Conservation (phyloP, 2,113 vertebrate genomes). For the Vidua chalybeata region DNA sequence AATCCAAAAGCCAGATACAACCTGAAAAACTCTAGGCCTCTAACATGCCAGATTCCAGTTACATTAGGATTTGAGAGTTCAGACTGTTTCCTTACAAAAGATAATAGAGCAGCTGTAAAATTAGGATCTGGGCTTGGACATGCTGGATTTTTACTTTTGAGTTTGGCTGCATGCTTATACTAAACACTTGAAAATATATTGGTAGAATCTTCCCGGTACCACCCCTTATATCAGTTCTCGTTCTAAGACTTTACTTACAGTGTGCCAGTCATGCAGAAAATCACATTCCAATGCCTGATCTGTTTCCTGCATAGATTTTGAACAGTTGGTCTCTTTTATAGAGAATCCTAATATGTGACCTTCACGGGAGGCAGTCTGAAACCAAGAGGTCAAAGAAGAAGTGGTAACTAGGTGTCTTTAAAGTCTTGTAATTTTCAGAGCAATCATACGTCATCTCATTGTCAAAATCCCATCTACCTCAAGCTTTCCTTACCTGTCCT, state of each 20-base stretch:
- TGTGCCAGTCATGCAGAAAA: neutral
- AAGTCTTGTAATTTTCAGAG: neutral
- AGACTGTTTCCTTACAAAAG: neutral
- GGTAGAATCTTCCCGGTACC: neutral
- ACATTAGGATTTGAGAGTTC: neutral
- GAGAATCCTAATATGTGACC: slow-evolving; percentile 43
- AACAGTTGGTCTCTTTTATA: slow-evolving; percentile 50
- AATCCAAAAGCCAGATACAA: neutral
- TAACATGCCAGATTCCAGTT: neutral
- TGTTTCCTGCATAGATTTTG: neutral
- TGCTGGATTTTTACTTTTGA: neutral
- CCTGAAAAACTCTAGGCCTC: neutral
- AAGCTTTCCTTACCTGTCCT: neutral
- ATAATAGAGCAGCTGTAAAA: neutral
- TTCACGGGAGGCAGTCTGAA: slow-evolving; percentile 25
- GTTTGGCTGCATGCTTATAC: neutral
- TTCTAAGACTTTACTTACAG: slow-evolving; percentile 40
- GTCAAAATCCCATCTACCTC: neutral
- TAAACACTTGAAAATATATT: neutral
- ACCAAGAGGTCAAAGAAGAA: neutral
- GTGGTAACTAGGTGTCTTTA: neutral
- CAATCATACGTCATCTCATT: neutral
- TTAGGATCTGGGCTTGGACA: neutral
- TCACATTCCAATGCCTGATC: slow-evolving; percentile 5
- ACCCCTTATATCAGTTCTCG: neutral